These are phyloP conservation scores for Peucedramus taeniatus DNA, from an alignment of 2,113 vertebrate genomes.

Conservation along the genomic window DNA sequence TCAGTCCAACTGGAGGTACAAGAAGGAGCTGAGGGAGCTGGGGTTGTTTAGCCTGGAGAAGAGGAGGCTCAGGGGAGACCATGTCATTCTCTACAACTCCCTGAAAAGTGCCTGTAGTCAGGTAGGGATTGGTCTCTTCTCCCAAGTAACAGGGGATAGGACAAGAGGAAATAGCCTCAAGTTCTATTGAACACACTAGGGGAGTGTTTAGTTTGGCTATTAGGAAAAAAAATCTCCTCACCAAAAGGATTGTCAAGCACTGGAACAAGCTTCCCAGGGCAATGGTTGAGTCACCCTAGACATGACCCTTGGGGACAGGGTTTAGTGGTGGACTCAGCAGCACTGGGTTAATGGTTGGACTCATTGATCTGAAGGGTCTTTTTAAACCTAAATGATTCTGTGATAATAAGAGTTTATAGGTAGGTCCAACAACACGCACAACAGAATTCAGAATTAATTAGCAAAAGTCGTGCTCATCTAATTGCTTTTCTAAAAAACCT, in stretches of 20 bases:
- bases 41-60: not conserved
- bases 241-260: not conserved
- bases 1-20: not conserved
- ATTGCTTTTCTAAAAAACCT: not conserved
- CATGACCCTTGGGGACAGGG: not conserved
- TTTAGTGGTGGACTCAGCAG: not conserved
- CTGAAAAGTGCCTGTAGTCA: rapidly evolving
- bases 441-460: not conserved
- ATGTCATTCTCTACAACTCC: not conserved
- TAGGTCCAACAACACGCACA: not conserved
- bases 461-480: not conserved
- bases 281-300: not conserved
- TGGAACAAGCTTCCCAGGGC: not conserved
- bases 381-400: not conserved
- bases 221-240: not conserved
- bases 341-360: not conserved
- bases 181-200: too few species aligned
- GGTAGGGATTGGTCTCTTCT: rapidly evolving
- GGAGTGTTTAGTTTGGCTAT: not conserved
- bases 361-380: not conserved
- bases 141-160: not conserved
- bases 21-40: not conserved
- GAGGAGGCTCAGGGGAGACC: not conserved
- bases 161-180: not conserved
- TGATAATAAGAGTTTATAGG: not conserved